phyloP scores from a whole-genome alignment of 2,797 vertebrate species.

The Hylomyscus alleni region DNA sequence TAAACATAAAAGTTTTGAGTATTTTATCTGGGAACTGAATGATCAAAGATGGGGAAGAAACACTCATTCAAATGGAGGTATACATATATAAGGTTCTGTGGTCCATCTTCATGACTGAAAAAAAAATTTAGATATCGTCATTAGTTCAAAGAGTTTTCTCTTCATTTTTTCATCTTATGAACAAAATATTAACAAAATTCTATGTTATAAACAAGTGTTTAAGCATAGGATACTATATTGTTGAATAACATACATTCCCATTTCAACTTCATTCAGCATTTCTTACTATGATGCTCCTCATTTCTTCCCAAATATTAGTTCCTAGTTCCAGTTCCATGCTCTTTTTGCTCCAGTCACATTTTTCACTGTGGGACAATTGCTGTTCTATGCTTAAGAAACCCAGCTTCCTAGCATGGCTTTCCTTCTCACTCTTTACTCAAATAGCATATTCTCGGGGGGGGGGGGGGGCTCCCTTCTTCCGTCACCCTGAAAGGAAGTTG shows the following conservation, averaged over 20 bases:
- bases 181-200: not conserved
- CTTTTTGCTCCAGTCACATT: not conserved
- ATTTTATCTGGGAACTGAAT: not conserved
- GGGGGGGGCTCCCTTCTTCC: not conserved
- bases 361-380: not conserved
- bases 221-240: not conserved
- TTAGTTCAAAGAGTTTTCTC: not conserved
- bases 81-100: too few relatives aligned
- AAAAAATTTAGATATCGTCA: not conserved
- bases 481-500: not conserved
- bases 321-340: not conserved
- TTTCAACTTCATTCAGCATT: slow-evolving; percentile 48
- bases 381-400: slow-evolving; percentile 4
- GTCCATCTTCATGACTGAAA: not conserved
- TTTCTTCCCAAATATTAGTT: not conserved
- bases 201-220: not conserved
- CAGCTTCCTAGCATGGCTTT: not conserved
- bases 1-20: not conserved
- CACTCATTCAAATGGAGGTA: not conserved
- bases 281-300: not conserved
- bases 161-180: not conserved
- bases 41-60: not conserved
- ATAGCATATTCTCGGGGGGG: too few relatives aligned
- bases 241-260: not conserved
- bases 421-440: slow-evolving; percentile 37